These are phyloP conservation scores for Manis javanica DNA, from an alignment of 2,797 vertebrate species.

Conservation along the genomic window DNA sequence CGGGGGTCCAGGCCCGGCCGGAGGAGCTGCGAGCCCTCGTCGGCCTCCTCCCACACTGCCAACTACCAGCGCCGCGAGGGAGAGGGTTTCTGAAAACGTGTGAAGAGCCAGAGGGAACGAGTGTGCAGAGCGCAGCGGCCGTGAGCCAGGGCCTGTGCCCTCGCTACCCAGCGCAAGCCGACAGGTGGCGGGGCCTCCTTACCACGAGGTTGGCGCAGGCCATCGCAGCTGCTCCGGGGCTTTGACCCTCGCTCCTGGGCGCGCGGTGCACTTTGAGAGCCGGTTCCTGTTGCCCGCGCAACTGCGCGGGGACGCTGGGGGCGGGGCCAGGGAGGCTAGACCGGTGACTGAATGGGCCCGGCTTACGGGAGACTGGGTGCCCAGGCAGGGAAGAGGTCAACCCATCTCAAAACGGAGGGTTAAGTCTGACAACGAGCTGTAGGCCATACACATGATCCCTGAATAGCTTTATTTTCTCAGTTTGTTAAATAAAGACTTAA, in stretches of 20 bases:
- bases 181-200: neutral
- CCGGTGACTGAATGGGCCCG: fast-evolving
- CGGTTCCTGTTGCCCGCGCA: neutral
- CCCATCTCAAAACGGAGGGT: neutral
- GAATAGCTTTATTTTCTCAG: neutral
- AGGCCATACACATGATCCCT: neutral
- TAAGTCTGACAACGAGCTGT: no score
- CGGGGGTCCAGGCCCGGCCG: neutral
- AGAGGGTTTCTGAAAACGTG: neutral
- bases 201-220: slow-evolving; percentile 74
- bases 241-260: slow-evolving; percentile 14
- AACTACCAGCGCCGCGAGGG: no score
- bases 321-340: fast-evolving
- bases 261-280: neutral
- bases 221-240: neutral
- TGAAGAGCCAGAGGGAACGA: neutral
- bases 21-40: neutral
- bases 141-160: fast-evolving
- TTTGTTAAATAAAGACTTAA: neutral
- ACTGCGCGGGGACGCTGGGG: neutral
- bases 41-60: neutral
- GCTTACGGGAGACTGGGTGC: fast-evolving
- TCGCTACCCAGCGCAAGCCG: neutral
- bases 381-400: fast-evolving
- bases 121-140: neutral